phyloP scores from a whole-genome alignment of 2,113 vertebrate genomes.

The Saimiri boliviensis region DNA sequence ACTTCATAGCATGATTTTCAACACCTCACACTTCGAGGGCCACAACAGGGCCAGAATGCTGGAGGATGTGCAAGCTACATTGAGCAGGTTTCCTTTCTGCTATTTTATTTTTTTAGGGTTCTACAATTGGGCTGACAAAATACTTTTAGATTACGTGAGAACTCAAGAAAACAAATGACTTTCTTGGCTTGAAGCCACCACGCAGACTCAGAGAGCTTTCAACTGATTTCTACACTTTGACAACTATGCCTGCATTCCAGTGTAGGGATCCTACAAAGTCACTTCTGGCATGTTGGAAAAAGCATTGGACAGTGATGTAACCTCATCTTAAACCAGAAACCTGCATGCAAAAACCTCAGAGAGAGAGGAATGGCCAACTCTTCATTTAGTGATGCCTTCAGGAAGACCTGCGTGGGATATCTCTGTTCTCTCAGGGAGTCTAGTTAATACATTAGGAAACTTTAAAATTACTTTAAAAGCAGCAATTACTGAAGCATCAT shows the following conservation, averaged over 20 bases:
- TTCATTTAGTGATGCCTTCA: fast-evolving
- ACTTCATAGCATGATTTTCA: conserved; percentile 6
- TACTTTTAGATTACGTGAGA: neutral
- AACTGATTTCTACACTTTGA: neutral
- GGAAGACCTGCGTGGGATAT: fast-evolving
- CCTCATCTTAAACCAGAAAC: neutral
- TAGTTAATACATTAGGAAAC: neutral
- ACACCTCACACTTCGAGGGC: conserved; percentile 3
- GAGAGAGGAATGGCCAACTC: neutral
- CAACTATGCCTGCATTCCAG: neutral
- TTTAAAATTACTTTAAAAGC: neutral
- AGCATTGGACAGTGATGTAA: neutral
- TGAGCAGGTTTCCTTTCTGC: neutral
- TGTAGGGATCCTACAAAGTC: neutral
- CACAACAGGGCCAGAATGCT: neutral
- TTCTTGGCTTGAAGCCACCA: neutral
- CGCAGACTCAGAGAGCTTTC: neutral
- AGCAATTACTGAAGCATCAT: neutral
- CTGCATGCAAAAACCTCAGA: neutral
- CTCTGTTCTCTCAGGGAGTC: neutral
- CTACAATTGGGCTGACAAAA: neutral
- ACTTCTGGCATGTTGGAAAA: neutral
- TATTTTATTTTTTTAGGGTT: conserved; percentile 4
- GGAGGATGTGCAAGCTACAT: neutral
- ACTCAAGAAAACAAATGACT: neutral